phyloP scores from a whole-genome alignment of 2,888 invertebrate species.

The Invenusta paracnida region DNA sequence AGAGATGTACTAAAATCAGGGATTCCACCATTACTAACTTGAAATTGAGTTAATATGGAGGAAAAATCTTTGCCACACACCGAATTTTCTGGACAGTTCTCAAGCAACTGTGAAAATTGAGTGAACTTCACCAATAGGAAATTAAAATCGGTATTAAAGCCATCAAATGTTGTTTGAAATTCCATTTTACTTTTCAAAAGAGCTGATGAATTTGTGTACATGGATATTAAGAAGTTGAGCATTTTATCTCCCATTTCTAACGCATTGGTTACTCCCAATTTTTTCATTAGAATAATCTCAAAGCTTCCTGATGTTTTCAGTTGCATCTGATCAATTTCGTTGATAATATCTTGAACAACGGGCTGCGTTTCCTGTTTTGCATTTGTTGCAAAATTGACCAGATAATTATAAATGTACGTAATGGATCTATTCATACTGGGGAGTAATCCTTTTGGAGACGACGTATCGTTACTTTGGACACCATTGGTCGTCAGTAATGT shows the following conservation, averaged over 20 bases:
- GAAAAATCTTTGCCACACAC: background rate
- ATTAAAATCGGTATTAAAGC: background rate
- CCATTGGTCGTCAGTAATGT: background rate
- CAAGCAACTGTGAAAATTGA: background rate
- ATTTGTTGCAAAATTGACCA: background rate
- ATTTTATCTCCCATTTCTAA: background rate
- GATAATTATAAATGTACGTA: background rate
- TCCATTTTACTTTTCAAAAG: background rate
- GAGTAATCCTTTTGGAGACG: background rate
- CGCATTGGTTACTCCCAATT: background rate
- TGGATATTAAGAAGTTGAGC: background rate
- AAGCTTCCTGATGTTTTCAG: background rate
- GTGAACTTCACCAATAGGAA: background rate
- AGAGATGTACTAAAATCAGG: background rate
- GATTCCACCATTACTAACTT: background rate
- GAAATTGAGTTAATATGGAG: background rate
- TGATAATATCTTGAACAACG: background rate
- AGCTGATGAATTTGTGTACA: conserved; percentile 9
- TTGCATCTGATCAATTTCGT: background rate
- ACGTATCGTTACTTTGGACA: background rate
- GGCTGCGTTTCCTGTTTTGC: background rate
- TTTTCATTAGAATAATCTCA: background rate
- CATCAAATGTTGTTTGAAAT: background rate
- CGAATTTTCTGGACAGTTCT: background rate
- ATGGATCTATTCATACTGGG: background rate